A percentile compares a stretch with the other conserved stretches of the same genome.
Evolutionary conservation across 2,797 vertebrate genomes (phyloP).

Genomic region (Novumbra hubbsi): DNA sequence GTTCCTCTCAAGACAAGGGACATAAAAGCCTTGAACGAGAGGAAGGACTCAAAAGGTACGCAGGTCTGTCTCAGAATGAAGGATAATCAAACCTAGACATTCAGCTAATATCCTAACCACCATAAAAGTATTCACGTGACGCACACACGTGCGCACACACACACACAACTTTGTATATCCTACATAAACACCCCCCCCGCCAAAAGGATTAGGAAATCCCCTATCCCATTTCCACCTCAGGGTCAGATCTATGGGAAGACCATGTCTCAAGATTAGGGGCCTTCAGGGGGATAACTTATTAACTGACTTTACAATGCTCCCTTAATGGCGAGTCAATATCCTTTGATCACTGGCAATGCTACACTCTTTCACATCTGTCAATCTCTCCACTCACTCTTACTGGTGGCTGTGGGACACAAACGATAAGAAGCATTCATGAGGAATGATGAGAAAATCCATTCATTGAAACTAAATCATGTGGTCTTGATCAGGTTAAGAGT

Average conservation of each 20-base stretch:
- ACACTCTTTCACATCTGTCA: slow-evolving; percentile 8
- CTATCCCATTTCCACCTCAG: slow-evolving; percentile 32
- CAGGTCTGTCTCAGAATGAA: not conserved
- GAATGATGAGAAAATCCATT: slow-evolving; percentile 67
- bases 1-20: slow-evolving; percentile 39
- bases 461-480: slow-evolving; percentile 16
- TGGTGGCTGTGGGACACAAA: slow-evolving; percentile 25
- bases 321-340: slow-evolving; percentile 20
- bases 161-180: slow-evolving; percentile 42
- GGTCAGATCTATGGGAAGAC: slow-evolving; percentile 30
- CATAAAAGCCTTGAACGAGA: slow-evolving; percentile 12
- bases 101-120: slow-evolving; percentile 5
- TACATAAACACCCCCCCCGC: slow-evolving; percentile 47
- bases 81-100: slow-evolving; percentile 4
- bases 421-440: slow-evolving; percentile 39
- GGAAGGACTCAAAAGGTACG: not conserved
- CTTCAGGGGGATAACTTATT: slow-evolving; percentile 48
- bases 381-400: slow-evolving; percentile 32
- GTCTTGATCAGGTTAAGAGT: slow-evolving; percentile 14
- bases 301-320: slow-evolving; percentile 43
- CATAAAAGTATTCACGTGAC: slow-evolving; percentile 28
- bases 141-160: slow-evolving; percentile 15
- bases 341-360: slow-evolving; percentile 54
- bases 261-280: slow-evolving; percentile 40
- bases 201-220: slow-evolving; percentile 49